phyloP scores from a whole-genome alignment of 2,113 vertebrate species.

The Puma concolor region DNA sequence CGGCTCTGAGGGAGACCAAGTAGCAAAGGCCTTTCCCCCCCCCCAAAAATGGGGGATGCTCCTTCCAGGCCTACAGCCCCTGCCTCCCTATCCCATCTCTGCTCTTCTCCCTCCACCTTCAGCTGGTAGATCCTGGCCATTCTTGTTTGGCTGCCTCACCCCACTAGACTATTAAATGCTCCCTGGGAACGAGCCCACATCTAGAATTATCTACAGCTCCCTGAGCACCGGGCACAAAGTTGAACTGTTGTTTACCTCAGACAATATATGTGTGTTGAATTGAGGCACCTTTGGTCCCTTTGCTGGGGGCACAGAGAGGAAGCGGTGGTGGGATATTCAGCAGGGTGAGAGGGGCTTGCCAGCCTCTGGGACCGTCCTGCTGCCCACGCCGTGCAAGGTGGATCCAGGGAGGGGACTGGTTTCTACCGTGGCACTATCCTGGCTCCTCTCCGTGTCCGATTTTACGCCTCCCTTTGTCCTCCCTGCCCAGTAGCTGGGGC shows the following conservation, averaged over 20 bases:
- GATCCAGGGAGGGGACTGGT: not conserved
- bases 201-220: not conserved
- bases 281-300: not conserved
- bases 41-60: not conserved
- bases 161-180: not conserved
- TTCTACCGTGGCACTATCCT: not conserved
- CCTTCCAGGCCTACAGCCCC: not conserved
- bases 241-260: not conserved
- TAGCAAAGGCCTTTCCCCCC: accelerated
- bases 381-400: not conserved
- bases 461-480: not conserved
- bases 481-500: not conserved
- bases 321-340: not conserved
- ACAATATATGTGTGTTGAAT: not conserved
- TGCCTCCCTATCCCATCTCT: not conserved
- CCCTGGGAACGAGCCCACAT: not conserved
- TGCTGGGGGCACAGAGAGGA: not conserved
- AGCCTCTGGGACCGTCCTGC: not conserved
- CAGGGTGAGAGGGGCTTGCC: accelerated
- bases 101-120: not conserved
- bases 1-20: not conserved
- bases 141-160: not conserved
- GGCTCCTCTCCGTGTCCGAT: not conserved
- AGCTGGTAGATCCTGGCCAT: not conserved
- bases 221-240: not conserved